Evolutionary conservation across 2,797 vertebrate species (phyloP).

Genomic region (Sebastes itinus): DNA sequence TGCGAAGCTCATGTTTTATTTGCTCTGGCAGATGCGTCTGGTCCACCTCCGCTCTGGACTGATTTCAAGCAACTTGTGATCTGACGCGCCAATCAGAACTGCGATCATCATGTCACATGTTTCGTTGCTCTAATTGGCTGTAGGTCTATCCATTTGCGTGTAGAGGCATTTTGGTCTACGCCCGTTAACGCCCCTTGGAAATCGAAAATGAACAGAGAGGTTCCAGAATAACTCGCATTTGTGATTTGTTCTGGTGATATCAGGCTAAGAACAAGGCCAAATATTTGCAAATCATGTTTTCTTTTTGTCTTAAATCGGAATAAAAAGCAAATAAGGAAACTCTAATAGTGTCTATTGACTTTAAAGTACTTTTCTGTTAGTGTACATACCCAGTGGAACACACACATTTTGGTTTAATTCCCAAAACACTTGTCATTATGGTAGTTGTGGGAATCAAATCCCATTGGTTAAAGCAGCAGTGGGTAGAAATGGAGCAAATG

Average conservation of each 20-base stretch:
- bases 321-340: not conserved
- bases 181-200: not conserved
- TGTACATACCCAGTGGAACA: not conserved
- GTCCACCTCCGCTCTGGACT: not conserved
- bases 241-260: not conserved
- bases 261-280: not conserved
- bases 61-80: not conserved
- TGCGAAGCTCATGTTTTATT: not conserved
- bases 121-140: not conserved
- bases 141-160: not conserved
- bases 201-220: not conserved
- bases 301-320: not conserved
- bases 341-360: not conserved
- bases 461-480: not conserved
- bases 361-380: not conserved
- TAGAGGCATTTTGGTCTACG: not conserved
- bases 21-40: not conserved
- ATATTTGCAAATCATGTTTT: conserved; percentile 12
- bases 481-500: not conserved
- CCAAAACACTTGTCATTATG: not conserved
- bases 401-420: conserved; percentile 1
- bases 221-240: not conserved
- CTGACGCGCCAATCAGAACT: not conserved
- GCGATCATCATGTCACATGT: not conserved
- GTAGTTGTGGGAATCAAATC: not conserved